phyloP scores from a whole-genome alignment of 2,113 vertebrate genomes.

The Charina bottae region DNA sequence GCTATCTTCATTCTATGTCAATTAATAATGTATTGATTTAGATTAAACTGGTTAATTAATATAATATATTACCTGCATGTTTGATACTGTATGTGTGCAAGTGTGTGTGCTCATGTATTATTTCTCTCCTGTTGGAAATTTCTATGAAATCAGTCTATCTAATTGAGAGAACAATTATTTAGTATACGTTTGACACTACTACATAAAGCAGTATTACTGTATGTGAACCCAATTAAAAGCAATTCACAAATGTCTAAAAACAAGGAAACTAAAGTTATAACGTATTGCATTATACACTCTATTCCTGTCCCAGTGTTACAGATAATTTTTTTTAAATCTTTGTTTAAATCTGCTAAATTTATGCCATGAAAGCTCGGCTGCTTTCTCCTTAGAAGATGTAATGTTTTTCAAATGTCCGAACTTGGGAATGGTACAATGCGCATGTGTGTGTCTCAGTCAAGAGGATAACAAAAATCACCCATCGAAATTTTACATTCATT shows the following conservation, averaged over 20 bases:
- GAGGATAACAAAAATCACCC: not conserved
- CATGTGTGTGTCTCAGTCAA: constrained; percentile 14
- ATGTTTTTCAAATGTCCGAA: constrained; percentile 12
- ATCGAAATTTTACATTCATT: constrained; percentile 43
- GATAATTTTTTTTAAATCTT: not conserved
- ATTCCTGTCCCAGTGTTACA: constrained; percentile 38
- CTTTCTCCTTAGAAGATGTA: constrained; percentile 13
- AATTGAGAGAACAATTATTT: not conserved
- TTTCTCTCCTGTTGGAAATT: not conserved
- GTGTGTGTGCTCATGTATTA: not conserved
- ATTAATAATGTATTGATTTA: not conserved
- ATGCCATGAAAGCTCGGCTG: not conserved
- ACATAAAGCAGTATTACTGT: not conserved
- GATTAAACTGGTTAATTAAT: not conserved
- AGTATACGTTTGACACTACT: not conserved
- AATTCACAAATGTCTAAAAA: constrained; percentile 14
- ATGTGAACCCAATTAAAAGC: constrained; percentile 30
- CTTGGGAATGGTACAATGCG: constrained; percentile 14
- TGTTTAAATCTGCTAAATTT: constrained; percentile 20
- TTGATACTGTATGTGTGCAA: no score
- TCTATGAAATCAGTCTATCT: not conserved
- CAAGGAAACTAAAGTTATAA: not conserved
- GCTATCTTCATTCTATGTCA: not conserved
- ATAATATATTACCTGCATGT: not conserved
- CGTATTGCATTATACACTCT: constrained; percentile 22